phyloP scores from a whole-genome alignment of 1,140 invertebrate genomes.

The Drosophila quadrilineata region DNA sequence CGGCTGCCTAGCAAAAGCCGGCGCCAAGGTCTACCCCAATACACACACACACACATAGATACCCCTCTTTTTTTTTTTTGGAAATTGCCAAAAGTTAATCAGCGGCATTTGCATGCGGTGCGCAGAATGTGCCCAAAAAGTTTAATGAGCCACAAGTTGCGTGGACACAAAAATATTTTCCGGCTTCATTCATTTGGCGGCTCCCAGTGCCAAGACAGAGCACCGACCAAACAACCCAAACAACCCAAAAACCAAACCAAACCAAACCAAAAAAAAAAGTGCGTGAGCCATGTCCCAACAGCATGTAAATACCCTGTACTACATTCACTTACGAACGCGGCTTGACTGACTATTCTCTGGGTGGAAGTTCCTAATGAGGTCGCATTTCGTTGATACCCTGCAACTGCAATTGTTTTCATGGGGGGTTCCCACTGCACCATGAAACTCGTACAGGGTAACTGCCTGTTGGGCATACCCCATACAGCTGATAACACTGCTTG shows the following conservation, averaged over 20 bases:
- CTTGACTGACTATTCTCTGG: too few relatives aligned
- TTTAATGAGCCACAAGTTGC: constrained; percentile 55
- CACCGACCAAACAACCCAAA: too few relatives aligned
- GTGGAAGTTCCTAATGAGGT: too few relatives aligned
- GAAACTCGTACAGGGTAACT: not conserved
- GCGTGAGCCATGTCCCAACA: constrained; percentile 59
- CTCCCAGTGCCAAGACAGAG: too few relatives aligned
- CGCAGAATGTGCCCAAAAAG: constrained; percentile 63
- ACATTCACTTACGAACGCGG: too few relatives aligned
- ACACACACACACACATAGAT: not conserved
- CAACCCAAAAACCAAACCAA: too few relatives aligned
- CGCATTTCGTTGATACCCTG: not conserved
- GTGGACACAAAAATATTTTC: constrained; percentile 69
- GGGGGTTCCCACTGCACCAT: too few relatives aligned
- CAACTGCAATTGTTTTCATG: too few relatives aligned
- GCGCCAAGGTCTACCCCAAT: constrained; percentile 25
- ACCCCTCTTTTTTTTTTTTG: not conserved
- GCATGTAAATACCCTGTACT: constrained; percentile 16
- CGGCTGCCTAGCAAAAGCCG: constrained; percentile 35
- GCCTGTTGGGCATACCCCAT: not conserved
- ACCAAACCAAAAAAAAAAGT: constrained; percentile 49
- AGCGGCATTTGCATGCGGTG: constrained; percentile 67
- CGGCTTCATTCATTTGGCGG: constrained; percentile 29
- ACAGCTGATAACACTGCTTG: constrained; percentile 47
- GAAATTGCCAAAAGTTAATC: constrained; percentile 48